Evolutionary conservation across 2,797 vertebrate genomes (phyloP).

Genomic region (Sebastes melanostomus): DNA sequence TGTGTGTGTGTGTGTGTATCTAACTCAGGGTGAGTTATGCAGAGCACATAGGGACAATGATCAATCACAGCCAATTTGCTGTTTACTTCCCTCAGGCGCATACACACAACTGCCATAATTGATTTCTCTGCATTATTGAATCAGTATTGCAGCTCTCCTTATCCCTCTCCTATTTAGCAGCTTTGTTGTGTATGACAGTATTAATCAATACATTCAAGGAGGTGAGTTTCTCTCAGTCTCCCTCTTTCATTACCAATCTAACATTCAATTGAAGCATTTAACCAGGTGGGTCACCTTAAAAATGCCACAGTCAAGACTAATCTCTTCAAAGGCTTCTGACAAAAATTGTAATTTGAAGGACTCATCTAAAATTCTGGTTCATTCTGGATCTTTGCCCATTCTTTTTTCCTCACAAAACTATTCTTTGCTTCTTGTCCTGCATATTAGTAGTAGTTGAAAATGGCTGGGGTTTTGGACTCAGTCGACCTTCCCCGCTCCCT

Average conservation of each 20-base stretch:
- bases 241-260: background rate
- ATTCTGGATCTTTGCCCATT: background rate
- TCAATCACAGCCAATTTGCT: conserved; percentile 15
- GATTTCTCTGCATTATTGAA: conserved; percentile 32
- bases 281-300: background rate
- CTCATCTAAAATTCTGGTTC: background rate
- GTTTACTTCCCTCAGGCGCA: conserved; percentile 9
- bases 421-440: background rate
- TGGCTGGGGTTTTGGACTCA: background rate
- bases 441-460: background rate
- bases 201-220: background rate
- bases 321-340: background rate
- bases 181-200: background rate
- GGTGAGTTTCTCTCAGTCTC: background rate
- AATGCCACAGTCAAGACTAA: background rate
- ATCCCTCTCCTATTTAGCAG: background rate
- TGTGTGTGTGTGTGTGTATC: background rate
- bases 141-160: background rate
- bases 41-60: background rate
- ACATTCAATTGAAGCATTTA: background rate
- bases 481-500: background rate
- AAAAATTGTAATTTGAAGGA: background rate
- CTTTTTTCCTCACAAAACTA: background rate
- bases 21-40: background rate
- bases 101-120: conserved; percentile 16